A percentile compares a stretch with the other conserved stretches of the same genome.
Conservation (phyloP, 2,113 vertebrate species). For the Thryonomys swinderianus region DNA sequence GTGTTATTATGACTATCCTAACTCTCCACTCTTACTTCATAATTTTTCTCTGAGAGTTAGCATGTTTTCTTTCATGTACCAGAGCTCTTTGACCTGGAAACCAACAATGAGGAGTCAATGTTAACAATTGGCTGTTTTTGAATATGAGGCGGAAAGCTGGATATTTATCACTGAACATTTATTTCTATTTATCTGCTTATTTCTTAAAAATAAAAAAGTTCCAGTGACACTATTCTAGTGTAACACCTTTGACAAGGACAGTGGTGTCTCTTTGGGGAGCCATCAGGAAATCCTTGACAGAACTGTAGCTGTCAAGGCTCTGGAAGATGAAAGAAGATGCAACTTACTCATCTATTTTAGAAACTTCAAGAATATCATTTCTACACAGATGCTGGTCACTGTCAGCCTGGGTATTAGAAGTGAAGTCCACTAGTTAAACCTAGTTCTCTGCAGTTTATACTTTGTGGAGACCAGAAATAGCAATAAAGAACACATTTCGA, state of each 20-base stretch:
- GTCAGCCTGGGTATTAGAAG: slow-evolving; percentile 22
- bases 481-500: neutral
- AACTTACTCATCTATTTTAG: neutral
- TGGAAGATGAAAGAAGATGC: neutral
- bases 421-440: neutral
- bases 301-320: neutral
- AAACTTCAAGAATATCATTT: slow-evolving; percentile 52
- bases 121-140: neutral
- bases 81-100: neutral
- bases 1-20: neutral
- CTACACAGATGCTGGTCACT: neutral
- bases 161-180: neutral
- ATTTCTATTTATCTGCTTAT: slow-evolving; percentile 14
- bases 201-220: neutral
- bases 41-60: neutral
- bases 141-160: neutral
- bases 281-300: neutral
- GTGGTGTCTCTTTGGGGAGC: neutral
- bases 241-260: neutral
- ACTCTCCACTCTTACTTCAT: neutral
- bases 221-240: neutral
- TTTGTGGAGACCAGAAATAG: neutral
- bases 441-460: neutral
- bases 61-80: neutral
- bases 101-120: neutral